These are phyloP conservation scores for Athene cunicularia DNA, from an alignment of 2,113 vertebrate species.

Conservation along the genomic window DNA sequence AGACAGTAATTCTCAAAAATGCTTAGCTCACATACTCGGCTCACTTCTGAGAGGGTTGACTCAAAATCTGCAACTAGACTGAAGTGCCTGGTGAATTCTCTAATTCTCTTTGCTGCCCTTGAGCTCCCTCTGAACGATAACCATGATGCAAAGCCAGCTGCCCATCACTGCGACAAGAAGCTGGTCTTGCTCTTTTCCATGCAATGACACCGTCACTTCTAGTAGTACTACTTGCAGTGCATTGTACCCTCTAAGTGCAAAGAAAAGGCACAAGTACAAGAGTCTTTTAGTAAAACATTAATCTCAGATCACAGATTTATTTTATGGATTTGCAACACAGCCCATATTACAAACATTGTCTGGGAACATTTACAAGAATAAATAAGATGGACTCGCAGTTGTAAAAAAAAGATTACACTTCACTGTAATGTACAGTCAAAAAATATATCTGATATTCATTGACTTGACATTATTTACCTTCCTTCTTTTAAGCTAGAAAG, in stretches of 20 bases:
- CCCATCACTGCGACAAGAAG: background rate
- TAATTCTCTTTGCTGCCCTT: background rate
- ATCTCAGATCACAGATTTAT: slow-evolving; percentile 84
- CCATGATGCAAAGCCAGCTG: background rate
- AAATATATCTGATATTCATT: slow-evolving; percentile 87
- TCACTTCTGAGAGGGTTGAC: background rate
- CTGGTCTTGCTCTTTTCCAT: background rate
- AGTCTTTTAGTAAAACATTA: slow-evolving; percentile 82
- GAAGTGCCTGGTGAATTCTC: background rate
- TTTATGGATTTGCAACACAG: slow-evolving; percentile 84
- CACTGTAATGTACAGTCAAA: slow-evolving; percentile 87
- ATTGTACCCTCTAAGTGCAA: background rate
- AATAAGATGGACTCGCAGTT: slow-evolving; percentile 86
- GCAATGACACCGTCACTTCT: background rate
- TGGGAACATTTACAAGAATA: slow-evolving; percentile 87
- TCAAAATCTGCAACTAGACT: background rate
- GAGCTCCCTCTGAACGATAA: background rate
- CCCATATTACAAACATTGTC: slow-evolving; percentile 85
- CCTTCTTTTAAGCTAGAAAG: slow-evolving; percentile 79
- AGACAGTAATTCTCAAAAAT: background rate
- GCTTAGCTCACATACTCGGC: background rate
- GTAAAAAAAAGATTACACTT: slow-evolving; percentile 85
- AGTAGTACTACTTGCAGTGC: background rate
- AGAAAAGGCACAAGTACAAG: slow-evolving; percentile 69
- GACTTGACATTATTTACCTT: slow-evolving; percentile 84